phyloP scores from a whole-genome alignment of 2,113 vertebrate species.

The Sminthopsis crassicaudata region DNA sequence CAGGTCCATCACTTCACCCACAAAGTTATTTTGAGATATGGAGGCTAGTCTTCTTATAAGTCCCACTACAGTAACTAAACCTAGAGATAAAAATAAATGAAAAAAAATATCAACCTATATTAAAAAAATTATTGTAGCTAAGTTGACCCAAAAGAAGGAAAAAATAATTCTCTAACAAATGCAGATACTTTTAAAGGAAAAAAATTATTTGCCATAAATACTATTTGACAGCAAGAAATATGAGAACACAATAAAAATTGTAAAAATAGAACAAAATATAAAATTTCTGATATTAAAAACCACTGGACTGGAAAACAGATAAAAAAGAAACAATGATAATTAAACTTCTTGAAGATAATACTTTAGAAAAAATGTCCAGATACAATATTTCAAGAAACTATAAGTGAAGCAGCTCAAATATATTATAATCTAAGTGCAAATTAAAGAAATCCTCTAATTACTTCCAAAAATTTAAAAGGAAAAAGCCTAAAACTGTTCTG shows the following conservation, averaged over 20 bases:
- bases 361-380: too few species aligned
- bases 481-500: background rate
- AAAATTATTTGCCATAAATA: background rate
- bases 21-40: too few species aligned
- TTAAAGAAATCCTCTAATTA: background rate
- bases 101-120: too few species aligned
- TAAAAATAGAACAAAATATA: background rate
- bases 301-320: background rate
- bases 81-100: too few species aligned
- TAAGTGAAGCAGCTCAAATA: background rate
- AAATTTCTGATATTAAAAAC: background rate
- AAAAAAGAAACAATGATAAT: background rate
- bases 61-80: too few species aligned
- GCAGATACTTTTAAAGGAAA: background rate
- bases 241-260: background rate
- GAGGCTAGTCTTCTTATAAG: too few species aligned
- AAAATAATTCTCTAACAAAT: background rate
- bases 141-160: background rate
- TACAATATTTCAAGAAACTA: too few species aligned
- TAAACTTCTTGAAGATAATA: too few species aligned
- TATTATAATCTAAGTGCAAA: background rate
- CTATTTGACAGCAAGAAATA: background rate
- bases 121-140: too few species aligned
- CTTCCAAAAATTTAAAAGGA: background rate
- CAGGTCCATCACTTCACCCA: too few species aligned